Evolutionary conservation across 2,113 vertebrate genomes (phyloP), one percentile per base, ranked within the genome.

Genomic region (Macrotus californicus): DNA sequence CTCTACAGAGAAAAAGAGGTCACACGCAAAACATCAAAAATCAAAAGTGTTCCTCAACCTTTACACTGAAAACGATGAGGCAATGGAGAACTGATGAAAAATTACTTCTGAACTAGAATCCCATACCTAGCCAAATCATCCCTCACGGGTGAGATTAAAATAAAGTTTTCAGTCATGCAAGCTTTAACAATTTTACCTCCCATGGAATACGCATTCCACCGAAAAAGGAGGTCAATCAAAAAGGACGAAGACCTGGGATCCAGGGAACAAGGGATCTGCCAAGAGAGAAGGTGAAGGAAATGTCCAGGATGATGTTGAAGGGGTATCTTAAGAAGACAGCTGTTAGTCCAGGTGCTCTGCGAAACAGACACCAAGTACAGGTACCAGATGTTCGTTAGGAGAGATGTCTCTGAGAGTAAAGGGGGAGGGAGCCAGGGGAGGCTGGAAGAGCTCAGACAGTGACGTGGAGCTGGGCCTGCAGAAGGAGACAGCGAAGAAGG

Each of bases 101-200:
- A 82, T 86, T 83, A 93, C 89, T 97, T 97, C 87, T 92, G 94
- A 97, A 89, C 79, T 92, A 93, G 77, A 96, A 96, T 91, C 93
- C 87, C 95, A 97, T 94, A 94, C 83, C 79, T 75, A 97, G 90
- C 87, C 97, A 95, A 97, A 92, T 94, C 90, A 92, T 92, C 83
- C 90, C 96, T 97, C 86, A 0, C 87, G 96, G 95, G 94, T 93
- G 43, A 95, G 69, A 96, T 95, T 95, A 96, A 96, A 95, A 91
- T 52, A 41, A 91, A 91, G 54, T 86, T 93, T 94, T 97, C 86
- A 79, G 96, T 94, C 92, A 96, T 91, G 70, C 43, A 87, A 93
- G 34, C 94, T 95, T 93, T 83, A 96, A 77, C 64, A 91, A 92
- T 97, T 87, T 91, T 97, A 93, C 90, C 92, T 95, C 96, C 95